These are phyloP conservation scores for Acromyrmex heyeri DNA, from an alignment of 1,140 invertebrate species.

Conservation along the genomic window DNA sequence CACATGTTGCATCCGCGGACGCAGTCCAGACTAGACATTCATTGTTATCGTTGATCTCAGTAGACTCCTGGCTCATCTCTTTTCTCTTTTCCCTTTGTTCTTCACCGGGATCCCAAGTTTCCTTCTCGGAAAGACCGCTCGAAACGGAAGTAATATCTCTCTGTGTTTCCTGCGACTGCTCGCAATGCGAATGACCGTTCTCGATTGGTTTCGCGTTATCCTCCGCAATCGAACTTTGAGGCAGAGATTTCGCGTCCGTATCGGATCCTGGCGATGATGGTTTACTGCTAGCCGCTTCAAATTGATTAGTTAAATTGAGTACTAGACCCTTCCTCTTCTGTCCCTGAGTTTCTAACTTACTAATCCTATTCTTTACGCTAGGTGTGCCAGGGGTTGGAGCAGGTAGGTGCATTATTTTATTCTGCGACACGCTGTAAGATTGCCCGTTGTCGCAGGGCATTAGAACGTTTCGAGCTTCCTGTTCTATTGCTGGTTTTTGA, in stretches of 20 bases:
- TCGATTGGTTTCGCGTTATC: conserved; percentile 78
- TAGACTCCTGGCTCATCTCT: conserved; percentile 49
- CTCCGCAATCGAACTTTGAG: conserved; percentile 63
- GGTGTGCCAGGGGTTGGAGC: conserved; percentile 80
- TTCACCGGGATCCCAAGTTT: conserved; percentile 89
- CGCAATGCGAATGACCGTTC: conserved; percentile 65
- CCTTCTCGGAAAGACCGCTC: conserved; percentile 85
- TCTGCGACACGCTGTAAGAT: conserved; percentile 95
- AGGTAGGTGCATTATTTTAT: conserved; percentile 93
- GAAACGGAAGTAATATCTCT: conserved; percentile 71
- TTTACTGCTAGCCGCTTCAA: conserved; percentile 86
- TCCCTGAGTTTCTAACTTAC: conserved; percentile 89
- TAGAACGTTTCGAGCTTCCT: conserved; percentile 91
- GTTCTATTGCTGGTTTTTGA: conserved; percentile 76
- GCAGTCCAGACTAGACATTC: conserved; percentile 87
- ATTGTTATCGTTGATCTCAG: conserved; percentile 74
- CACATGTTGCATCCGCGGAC: conserved; percentile 83
- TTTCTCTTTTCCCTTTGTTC: conserved; percentile 50
- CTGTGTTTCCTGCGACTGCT: conserved; percentile 53
- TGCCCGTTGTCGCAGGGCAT: conserved; percentile 94
- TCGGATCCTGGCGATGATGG: conserved; percentile 85
- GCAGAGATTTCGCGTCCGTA: conserved; percentile 49
- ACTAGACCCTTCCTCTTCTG: conserved; percentile 88
- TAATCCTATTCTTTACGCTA: conserved; percentile 86
- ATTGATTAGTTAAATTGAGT: conserved; percentile 89